Conservation (phyloP, 2,888 invertebrate genomes). For the Torymus tubicola region DNA sequence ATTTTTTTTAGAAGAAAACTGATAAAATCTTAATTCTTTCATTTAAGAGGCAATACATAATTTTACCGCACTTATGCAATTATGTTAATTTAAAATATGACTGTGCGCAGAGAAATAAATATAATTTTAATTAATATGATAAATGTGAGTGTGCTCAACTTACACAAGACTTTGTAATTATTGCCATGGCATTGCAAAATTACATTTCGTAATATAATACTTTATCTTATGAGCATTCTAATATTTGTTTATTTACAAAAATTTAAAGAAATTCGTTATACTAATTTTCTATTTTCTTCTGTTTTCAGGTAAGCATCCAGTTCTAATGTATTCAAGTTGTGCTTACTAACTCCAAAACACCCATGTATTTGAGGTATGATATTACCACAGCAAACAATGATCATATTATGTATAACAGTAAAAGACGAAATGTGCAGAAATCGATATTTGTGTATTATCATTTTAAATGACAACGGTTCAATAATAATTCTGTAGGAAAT, state of each 20-base stretch:
- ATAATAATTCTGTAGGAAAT: no score
- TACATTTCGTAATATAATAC: conserved; percentile 44
- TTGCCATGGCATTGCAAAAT: conserved; percentile 36
- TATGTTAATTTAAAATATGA: not conserved
- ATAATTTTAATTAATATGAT: conserved; percentile 53
- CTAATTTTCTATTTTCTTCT: conserved; percentile 31
- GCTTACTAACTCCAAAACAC: no score
- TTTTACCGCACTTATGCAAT: no score
- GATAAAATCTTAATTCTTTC: conserved; percentile 25
- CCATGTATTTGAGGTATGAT: no score
- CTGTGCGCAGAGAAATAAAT: conserved; percentile 26
- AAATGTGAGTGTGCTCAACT: conserved; percentile 42
- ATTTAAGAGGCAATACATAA: conserved; percentile 1
- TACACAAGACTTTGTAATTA: conserved; percentile 51
- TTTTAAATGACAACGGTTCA: no score
- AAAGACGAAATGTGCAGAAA: no score
- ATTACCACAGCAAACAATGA: no score
- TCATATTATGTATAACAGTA: no score
- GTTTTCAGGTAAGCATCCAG: conserved; percentile 50
- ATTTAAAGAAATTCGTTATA: conserved; percentile 25
- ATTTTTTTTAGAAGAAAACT: not conserved
- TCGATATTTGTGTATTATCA: no score
- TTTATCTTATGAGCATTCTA: conserved; percentile 30
- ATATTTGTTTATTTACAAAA: conserved; percentile 15
- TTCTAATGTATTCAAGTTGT: not conserved